Percentiles rank a stretch among this genome's conserved stretches.
Conservation (phyloP, 2,797 vertebrate species). For the Gambelia wislizenii region DNA sequence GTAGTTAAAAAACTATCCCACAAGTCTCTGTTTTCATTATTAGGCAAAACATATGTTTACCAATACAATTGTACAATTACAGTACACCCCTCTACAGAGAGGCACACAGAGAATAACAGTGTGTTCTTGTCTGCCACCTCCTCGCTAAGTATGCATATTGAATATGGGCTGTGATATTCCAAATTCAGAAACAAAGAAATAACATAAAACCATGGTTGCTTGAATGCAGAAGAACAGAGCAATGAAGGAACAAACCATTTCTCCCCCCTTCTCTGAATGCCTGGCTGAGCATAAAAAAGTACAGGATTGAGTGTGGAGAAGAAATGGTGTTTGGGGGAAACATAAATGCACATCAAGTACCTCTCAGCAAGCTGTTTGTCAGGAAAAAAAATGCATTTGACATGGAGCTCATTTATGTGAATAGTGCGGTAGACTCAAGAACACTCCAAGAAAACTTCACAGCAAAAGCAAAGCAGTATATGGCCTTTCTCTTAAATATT, state of each 20-base stretch:
- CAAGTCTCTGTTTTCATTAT: too few species aligned
- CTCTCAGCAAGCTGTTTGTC: slow-evolving; percentile 18
- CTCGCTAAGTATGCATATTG: neutral
- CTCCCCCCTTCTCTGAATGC: neutral
- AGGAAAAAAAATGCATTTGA: neutral
- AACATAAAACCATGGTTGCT: neutral
- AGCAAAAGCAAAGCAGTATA: neutral
- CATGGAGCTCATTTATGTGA: neutral
- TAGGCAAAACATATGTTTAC: neutral
- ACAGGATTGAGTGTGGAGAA: neutral
- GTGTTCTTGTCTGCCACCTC: neutral
- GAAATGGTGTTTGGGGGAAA: neutral
- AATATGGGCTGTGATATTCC: neutral
- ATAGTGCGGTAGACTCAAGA: neutral
- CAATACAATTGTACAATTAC: neutral
- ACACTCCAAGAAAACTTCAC: neutral
- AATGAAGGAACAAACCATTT: neutral
- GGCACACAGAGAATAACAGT: neutral
- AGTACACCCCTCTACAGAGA: too few species aligned
- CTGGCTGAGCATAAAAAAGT: neutral
- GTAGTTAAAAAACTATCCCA: neutral
- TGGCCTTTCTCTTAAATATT: neutral
- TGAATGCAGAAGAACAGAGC: slow-evolving; percentile 17
- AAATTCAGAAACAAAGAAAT: accelerated
- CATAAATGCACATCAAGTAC: slow-evolving; percentile 22